phyloP scores from a whole-genome alignment of 2,113 vertebrate genomes.

The Erythrocercus mccallii region DNA sequence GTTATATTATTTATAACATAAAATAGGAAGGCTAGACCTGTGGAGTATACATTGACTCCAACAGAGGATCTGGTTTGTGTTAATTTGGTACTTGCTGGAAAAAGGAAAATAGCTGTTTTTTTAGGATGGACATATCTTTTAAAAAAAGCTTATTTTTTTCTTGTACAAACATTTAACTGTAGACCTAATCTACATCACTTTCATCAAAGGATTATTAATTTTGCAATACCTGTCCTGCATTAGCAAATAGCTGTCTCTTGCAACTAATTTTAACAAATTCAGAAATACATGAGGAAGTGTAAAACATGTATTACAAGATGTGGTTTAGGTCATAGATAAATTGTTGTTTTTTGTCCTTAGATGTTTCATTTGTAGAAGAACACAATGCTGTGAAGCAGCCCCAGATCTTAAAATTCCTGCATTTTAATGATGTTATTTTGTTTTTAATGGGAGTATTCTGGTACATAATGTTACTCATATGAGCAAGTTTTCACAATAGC shows the following conservation, averaged over 20 bases:
- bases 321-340: neutral
- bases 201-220: neutral
- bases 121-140: neutral
- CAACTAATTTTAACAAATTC: slow-evolving; percentile 28
- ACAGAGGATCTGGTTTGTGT: neutral
- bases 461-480: neutral
- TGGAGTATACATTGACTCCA: neutral
- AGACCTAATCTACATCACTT: neutral
- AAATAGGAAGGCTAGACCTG: neutral
- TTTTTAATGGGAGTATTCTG: neutral
- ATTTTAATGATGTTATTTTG: neutral
- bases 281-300: neutral
- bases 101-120: slow-evolving; percentile 4
- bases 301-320: neutral
- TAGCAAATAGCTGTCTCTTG: slow-evolving; percentile 2
- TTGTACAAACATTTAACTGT: neutral
- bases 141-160: neutral
- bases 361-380: neutral
- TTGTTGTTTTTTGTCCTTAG: neutral
- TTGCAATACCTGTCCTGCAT: neutral
- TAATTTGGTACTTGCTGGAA: neutral
- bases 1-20: neutral
- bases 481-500: neutral
- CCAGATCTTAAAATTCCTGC: neutral
- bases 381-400: neutral